phyloP scores from a whole-genome alignment of 2,888 invertebrate genomes.

The Callyntrura guangdongensis region DNA sequence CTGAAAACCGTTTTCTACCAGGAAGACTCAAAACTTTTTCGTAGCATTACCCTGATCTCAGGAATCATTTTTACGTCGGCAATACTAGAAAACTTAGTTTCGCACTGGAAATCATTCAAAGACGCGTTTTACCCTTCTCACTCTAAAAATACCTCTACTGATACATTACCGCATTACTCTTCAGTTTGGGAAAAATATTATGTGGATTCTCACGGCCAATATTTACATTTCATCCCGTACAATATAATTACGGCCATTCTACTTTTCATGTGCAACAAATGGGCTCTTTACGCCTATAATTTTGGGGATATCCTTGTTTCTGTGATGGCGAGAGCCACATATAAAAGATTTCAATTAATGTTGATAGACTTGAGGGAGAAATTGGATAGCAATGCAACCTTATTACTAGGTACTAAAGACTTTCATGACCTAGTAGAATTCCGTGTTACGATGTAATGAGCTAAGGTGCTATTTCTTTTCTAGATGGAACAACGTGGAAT shows the following conservation, averaged over 20 bases:
- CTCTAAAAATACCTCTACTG: not conserved
- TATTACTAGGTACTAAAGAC: conserved; percentile 3
- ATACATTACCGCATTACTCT: not conserved
- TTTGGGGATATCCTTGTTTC: conserved; percentile 80
- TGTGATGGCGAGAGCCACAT: conserved; percentile 76
- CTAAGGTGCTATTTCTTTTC: not conserved
- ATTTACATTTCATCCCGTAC: conserved; percentile 78
- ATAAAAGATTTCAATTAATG: conserved; percentile 79
- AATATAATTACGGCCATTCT: conserved; percentile 68
- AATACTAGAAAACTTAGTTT: conserved; percentile 81
- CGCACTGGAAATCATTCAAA: conserved; percentile 71
- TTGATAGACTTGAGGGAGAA: conserved; percentile 56
- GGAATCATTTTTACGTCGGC: conserved; percentile 80
- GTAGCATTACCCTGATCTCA: conserved; percentile 78
- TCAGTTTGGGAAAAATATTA: conserved; percentile 80
- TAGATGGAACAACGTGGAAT: conserved; percentile 80
- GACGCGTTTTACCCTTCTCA: not conserved
- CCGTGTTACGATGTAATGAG: not conserved
- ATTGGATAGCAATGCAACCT: not conserved
- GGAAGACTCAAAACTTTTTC: conserved; percentile 77
- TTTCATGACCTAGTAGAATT: not conserved
- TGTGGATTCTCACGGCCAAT: conserved; percentile 74
- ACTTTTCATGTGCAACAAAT: conserved; percentile 81
- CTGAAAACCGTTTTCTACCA: conserved; percentile 62
- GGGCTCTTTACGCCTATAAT: conserved; percentile 81